These are phyloP conservation scores for Lordiphosa fenestrarum DNA, from an alignment of 2,888 invertebrate species.

Conservation along the genomic window DNA sequence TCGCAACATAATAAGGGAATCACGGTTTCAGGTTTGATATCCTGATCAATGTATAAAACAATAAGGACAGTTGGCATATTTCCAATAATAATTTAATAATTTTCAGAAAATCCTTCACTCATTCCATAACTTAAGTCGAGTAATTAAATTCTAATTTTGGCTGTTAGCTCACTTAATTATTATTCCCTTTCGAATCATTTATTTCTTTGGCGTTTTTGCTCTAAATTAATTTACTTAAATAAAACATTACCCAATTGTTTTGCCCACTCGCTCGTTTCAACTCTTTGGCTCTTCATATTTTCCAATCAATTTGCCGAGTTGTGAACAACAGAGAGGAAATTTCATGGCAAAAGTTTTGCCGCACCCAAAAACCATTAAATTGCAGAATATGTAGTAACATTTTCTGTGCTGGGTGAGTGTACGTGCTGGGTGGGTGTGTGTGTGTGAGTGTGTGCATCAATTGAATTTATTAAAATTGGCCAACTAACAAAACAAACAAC, in stretches of 20 bases:
- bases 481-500: slow-evolving; percentile 31
- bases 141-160: too few relatives aligned
- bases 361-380: slow-evolving; percentile 16
- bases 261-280: background rate
- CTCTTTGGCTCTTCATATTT: slow-evolving; percentile 30
- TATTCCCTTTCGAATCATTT: too few relatives aligned
- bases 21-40: too few relatives aligned
- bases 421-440: slow-evolving; percentile 6
- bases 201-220: background rate
- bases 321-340: slow-evolving; percentile 28
- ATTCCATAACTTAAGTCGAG: too few relatives aligned
- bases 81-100: too few relatives aligned
- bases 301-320: slow-evolving; percentile 49
- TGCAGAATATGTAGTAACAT: slow-evolving; percentile 13
- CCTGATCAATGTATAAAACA: too few relatives aligned
- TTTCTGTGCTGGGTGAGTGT: slow-evolving; percentile 9
- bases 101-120: too few relatives aligned
- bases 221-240: slow-evolving; percentile 19
- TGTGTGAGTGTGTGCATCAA: slow-evolving; percentile 21
- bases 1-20: too few relatives aligned
- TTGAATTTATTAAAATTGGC: slow-evolving; percentile 49
- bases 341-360: slow-evolving; percentile 47
- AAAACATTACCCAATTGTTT: slow-evolving; percentile 16
- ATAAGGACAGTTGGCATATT: too few relatives aligned
- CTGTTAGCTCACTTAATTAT: too few relatives aligned